phyloP scores from a whole-genome alignment of 2,113 vertebrate species.

The Vulpes lagopus region DNA sequence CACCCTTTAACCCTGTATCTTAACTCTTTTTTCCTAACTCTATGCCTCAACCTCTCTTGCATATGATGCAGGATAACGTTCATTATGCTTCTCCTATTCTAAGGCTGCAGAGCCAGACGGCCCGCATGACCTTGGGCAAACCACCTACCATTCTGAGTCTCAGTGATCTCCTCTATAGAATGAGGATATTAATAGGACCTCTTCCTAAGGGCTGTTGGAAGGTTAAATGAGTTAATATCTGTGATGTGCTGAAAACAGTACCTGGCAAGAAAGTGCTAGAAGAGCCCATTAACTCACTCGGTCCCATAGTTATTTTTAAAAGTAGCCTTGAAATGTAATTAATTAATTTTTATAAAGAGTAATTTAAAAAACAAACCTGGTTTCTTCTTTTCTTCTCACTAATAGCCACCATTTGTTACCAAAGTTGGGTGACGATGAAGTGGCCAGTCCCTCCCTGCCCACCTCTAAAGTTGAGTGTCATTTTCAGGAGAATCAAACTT shows the following conservation, averaged over 20 bases:
- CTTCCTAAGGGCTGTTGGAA: fast-evolving
- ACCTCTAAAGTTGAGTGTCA: background rate
- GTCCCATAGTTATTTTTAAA: background rate
- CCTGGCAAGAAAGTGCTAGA: background rate
- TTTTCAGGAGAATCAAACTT: background rate
- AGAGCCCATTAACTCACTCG: background rate
- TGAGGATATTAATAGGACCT: background rate
- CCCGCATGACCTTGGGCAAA: background rate
- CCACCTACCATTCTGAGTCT: background rate
- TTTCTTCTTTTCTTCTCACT: background rate
- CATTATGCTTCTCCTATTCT: background rate
- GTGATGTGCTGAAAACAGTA: background rate
- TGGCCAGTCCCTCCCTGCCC: background rate
- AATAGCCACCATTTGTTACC: background rate
- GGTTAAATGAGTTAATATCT: background rate
- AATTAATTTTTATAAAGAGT: background rate
- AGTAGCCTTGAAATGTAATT: background rate
- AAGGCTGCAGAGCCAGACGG: background rate
- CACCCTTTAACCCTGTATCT: background rate
- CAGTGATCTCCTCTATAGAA: fast-evolving
- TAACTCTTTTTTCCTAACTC: background rate
- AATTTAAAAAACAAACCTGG: background rate
- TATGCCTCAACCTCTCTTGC: background rate
- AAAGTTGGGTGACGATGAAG: background rate
- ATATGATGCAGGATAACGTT: background rate